Base-by-base conservation (phyloP, 2,888 invertebrate species). In the Latheticus oryzae region DNA sequence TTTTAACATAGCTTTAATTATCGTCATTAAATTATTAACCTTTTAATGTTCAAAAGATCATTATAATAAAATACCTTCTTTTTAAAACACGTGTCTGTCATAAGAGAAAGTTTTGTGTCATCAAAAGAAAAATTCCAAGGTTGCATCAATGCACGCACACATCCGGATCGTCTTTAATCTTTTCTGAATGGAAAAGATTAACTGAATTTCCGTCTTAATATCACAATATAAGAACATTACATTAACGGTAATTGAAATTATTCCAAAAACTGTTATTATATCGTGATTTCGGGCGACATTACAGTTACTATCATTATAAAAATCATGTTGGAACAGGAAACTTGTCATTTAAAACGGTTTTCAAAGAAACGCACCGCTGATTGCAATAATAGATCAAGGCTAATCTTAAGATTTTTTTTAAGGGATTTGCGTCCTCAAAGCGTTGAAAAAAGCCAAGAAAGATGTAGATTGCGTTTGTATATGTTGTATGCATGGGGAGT, bases 401-500 rank as follows among this genome's bases (percentile, higher is more conserved):
- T 28, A 16, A 42, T 42, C 17, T 15, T 28, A 11, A 30, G 12
- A 43, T 26, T 43, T 26, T 57, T 66, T 66, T 69, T 73, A 56
- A 91, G 93, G 62, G 92, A 93, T 81, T 85, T 93, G 76, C 85
- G 93, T 48, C 92, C 93, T 61, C 90, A 91, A 71, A 89, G 88
- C 72, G 81, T 92, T 78, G 93, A 93, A 80, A 91, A 91, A 78
- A 88, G 89, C 66, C 93, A 93, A 82, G 93, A 93, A 80, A 82
- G 87, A 62, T 85, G 90, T 73, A 85, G 93, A 52, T 83, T 93
- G 68, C 84, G 91, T 52, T 82, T 91, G 68, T 93, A 93, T 81
- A 86, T 87, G 69, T 83, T 88, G 69, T 93, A 93, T 80, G 93
- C 93, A 61, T 93, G 92, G 91, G 93, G 93, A 64, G 86, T 89